Conservation (phyloP, 2,797 vertebrate species). For the Coregonus sp. region DNA sequence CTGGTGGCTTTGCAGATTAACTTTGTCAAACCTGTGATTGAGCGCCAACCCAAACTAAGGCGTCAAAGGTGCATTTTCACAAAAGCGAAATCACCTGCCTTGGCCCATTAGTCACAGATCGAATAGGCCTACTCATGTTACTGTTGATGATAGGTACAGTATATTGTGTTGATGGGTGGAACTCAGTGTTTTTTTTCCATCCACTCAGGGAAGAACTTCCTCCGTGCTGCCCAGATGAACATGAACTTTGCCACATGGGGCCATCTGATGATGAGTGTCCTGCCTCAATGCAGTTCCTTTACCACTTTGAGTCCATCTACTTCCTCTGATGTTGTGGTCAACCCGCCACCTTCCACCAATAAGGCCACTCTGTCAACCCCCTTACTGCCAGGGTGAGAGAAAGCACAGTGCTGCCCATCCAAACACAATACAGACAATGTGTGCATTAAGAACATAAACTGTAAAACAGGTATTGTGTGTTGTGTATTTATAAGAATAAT, state of each 20-base stretch:
- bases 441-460: background rate
- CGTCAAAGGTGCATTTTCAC: conserved; percentile 89
- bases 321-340: conserved; percentile 44
- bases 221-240: conserved; percentile 92
- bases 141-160: background rate
- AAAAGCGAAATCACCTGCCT: conserved; percentile 76
- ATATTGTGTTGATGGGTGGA: background rate
- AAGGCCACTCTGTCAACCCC: conserved; percentile 40
- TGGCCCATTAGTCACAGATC: background rate
- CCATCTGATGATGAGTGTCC: conserved; percentile 88
- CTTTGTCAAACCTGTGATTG: conserved; percentile 83
- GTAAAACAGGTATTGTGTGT: background rate
- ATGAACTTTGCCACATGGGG: conserved; percentile 91
- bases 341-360: conserved; percentile 15
- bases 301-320: conserved; percentile 74
- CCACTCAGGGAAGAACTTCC: conserved; percentile 85
- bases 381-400: conserved; percentile 56
- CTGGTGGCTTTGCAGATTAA: conserved; percentile 74
- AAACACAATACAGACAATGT: background rate
- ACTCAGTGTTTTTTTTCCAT: background rate
- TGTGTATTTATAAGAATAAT: background rate
- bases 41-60: conserved; percentile 83
- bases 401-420: background rate
- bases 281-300: conserved; percentile 84
- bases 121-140: background rate